phyloP scores from a whole-genome alignment of 2,113 vertebrate genomes.

The Ia io region DNA sequence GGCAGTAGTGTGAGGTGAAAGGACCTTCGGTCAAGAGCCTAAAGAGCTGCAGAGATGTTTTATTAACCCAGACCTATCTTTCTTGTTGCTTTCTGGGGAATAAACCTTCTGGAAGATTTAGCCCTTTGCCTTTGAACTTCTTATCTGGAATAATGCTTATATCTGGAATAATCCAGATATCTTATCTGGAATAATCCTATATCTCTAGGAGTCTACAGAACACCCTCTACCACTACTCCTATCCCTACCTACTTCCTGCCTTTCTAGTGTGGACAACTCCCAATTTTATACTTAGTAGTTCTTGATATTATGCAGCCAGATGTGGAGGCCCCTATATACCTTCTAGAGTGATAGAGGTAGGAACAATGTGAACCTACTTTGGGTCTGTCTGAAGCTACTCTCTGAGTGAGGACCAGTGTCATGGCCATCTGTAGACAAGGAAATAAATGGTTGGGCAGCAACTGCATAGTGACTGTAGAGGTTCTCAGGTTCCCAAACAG shows the following conservation, averaged over 20 bases:
- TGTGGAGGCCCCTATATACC: neutral
- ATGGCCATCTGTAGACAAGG: neutral
- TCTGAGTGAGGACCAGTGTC: neutral
- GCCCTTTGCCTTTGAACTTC: neutral
- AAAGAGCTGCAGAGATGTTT: neutral
- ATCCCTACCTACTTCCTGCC: neutral
- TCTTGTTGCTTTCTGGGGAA: neutral
- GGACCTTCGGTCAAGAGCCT: neutral
- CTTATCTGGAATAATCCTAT: neutral
- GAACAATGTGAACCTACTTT: too few relatives aligned
- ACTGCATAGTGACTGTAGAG: fast-evolving
- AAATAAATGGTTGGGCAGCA: neutral
- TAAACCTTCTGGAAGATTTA: neutral
- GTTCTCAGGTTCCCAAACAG: neutral
- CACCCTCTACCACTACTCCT: too few relatives aligned
- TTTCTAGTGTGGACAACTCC: neutral
- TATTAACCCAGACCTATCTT: neutral
- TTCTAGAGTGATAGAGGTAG: neutral
- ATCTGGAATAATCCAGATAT: neutral
- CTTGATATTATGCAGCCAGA: neutral
- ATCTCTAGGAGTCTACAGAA: neutral
- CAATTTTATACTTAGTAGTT: neutral
- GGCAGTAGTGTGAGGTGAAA: neutral
- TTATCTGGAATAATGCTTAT: neutral
- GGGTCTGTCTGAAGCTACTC: neutral